A percentile compares a stretch with the other conserved stretches of the same genome.
Conservation (phyloP, 2,113 vertebrate species). For the Sorex fumeus region DNA sequence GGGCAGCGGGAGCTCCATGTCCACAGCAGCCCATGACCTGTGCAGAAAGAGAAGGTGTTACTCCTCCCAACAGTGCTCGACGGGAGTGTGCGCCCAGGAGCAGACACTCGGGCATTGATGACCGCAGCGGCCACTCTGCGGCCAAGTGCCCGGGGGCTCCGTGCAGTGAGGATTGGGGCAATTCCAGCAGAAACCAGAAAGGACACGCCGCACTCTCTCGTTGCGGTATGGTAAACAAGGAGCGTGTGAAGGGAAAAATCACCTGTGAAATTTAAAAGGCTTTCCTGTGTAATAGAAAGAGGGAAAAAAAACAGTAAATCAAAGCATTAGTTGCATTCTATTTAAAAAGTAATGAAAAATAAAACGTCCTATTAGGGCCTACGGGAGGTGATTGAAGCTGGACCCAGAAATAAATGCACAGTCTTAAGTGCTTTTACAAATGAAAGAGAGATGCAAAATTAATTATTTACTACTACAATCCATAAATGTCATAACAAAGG, state of each 20-base stretch:
- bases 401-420: slow-evolving; percentile 22
- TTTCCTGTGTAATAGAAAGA: neutral
- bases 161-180: too few species aligned
- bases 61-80: too few species aligned
- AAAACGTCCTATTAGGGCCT: neutral
- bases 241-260: neutral
- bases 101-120: too few species aligned
- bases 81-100: too few species aligned
- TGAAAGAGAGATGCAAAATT: neutral
- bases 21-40: too few species aligned
- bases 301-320: neutral
- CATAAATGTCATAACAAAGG: neutral
- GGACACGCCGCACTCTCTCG: neutral
- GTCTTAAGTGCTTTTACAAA: neutral
- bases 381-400: neutral
- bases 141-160: too few species aligned
- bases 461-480: neutral
- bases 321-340: neutral
- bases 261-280: neutral
- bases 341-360: slow-evolving; percentile 16
- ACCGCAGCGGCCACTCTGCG: too few species aligned
- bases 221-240: neutral
- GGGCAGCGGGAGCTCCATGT: too few species aligned
- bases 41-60: too few species aligned
- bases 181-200: too few species aligned